phyloP scores from a whole-genome alignment of 2,888 invertebrate genomes.

The Hirudinaria manillensis region DNA sequence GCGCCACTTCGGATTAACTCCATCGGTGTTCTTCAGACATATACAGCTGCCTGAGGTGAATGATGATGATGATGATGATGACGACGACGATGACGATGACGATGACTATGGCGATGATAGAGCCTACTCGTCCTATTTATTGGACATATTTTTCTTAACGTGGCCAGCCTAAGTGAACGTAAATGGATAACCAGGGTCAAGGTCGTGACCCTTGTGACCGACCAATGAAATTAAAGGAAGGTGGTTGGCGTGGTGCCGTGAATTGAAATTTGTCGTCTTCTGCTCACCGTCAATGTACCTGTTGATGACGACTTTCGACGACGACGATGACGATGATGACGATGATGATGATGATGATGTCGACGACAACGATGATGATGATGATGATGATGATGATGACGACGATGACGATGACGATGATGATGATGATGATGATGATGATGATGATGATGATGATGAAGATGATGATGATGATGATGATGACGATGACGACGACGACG shows the following conservation, averaged over 20 bases:
- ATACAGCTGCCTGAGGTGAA: neutral
- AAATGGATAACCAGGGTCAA: too few species aligned
- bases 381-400: constrained; percentile 34
- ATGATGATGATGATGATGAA: constrained; percentile 19
- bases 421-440: constrained; percentile 25
- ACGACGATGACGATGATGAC: constrained; percentile 34
- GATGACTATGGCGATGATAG: too few species aligned
- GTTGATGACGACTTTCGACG: neutral
- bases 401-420: constrained; percentile 14
- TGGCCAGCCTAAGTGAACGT: too few species aligned
- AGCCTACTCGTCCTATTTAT: too few species aligned
- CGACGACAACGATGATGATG: constrained; percentile 36
- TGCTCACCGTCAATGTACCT: too few species aligned
- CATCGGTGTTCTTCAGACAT: too few species aligned
- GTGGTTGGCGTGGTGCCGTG: too few species aligned
- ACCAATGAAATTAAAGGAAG: too few species aligned
- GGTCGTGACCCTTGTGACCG: too few species aligned
- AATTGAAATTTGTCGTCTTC: too few species aligned
- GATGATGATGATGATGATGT: constrained; percentile 38
- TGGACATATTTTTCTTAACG: too few species aligned
- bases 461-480: constrained; percentile 27
- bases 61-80: constrained; percentile 21
- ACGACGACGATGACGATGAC: constrained; percentile 25
- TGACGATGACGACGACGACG: constrained; percentile 17
- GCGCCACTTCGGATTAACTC: too few species aligned